phyloP scores from a whole-genome alignment of 2,113 vertebrate species.

The Plecotus auritus region DNA sequence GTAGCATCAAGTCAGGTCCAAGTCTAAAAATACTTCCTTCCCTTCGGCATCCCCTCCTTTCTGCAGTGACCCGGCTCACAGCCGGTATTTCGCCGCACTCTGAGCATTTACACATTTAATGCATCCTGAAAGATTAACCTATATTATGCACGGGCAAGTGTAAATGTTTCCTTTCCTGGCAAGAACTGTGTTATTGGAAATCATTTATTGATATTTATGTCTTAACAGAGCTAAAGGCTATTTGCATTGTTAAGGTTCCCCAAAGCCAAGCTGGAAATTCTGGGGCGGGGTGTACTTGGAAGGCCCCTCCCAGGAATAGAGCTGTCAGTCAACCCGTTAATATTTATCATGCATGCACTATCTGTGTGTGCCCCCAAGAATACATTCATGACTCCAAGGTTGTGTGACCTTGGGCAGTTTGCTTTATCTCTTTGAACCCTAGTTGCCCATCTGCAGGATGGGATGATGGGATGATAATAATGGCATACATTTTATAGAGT shows the following conservation, averaged over 20 bases:
- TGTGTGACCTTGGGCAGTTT: background rate
- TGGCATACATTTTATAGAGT: background rate
- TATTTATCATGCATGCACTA: background rate
- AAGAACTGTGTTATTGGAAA: conserved; percentile 59
- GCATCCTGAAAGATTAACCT: conserved; percentile 61
- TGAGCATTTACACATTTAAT: conserved; percentile 44
- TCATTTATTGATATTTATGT: conserved; percentile 65
- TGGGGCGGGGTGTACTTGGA: background rate
- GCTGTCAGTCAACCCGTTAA: background rate
- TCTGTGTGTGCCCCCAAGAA: background rate
- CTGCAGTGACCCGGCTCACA: background rate
- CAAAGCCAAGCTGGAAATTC: conserved; percentile 6
- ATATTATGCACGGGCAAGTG: background rate
- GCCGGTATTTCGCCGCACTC: background rate
- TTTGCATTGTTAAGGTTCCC: conserved; percentile 28
- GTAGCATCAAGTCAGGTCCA: conserved; percentile 33
- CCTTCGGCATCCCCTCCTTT: background rate
- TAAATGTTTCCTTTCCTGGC: conserved; percentile 63
- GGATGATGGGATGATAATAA: background rate
- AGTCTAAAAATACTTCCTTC: conserved; percentile 58
- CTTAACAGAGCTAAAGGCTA: background rate
- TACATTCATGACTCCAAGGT: background rate
- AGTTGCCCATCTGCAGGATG: background rate
- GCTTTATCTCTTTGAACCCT: background rate
- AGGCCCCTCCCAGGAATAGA: background rate